Percentiles rank a stretch among this genome's conserved stretches.
These are phyloP conservation scores for Passer domesticus DNA, from an alignment of 2,113 vertebrate genomes.

Conservation along the genomic window DNA sequence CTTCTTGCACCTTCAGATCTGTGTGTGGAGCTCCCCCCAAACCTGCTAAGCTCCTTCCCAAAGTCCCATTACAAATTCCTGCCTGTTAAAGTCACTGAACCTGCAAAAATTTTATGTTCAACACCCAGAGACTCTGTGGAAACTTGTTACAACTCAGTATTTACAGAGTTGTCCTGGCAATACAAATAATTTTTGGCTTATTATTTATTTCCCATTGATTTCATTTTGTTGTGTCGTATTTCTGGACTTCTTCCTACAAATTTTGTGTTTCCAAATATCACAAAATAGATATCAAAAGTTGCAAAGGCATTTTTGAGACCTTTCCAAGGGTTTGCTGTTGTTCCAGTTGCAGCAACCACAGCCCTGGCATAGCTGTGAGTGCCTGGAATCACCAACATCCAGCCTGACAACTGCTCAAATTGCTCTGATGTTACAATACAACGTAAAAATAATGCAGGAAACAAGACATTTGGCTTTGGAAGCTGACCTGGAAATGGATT, in stretches of 20 bases:
- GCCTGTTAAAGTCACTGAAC: background rate
- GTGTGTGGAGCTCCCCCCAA: background rate
- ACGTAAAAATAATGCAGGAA: background rate
- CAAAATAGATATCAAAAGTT: background rate
- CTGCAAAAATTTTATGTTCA: background rate
- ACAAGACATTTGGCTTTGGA: slow-evolving; percentile 14
- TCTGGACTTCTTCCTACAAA: background rate
- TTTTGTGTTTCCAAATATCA: background rate
- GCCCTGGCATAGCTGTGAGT: background rate
- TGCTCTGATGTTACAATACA: background rate
- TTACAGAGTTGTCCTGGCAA: background rate
- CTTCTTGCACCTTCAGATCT: fast-evolving
- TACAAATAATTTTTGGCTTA: background rate
- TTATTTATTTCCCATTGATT: background rate
- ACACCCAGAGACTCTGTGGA: background rate
- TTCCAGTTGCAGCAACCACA: background rate
- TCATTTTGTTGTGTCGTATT: background rate
- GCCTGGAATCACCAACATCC: background rate
- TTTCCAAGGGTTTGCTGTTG: background rate
- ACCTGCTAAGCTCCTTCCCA: background rate
- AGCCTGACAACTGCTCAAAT: background rate
- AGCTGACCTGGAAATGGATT: slow-evolving; percentile 1
- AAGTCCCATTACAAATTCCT: background rate
- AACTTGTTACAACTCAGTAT: background rate
- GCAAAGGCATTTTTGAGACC: background rate